phyloP scores from a whole-genome alignment of 1,140 invertebrate genomes.

The Halictus rubicundus region DNA sequence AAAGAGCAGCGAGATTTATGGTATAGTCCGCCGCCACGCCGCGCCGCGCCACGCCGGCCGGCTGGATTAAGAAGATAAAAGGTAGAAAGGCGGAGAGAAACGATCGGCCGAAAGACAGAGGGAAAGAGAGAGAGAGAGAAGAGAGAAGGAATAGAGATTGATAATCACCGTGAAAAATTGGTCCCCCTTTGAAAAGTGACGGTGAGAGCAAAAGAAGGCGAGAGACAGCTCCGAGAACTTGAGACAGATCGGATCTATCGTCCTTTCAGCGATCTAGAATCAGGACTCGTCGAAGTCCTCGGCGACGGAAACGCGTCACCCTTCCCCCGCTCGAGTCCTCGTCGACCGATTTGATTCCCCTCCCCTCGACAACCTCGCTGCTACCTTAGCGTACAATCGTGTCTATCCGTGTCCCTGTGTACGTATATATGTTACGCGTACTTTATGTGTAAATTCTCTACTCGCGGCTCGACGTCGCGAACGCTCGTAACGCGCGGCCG shows the following conservation, averaged over 20 bases:
- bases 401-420: too few species aligned
- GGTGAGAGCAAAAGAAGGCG: too few species aligned
- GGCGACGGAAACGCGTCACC: constrained; percentile 34
- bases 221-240: constrained; percentile 10
- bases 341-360: neutral
- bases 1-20: constrained; percentile 56
- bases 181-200: constrained; percentile 61
- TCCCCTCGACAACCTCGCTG: neutral
- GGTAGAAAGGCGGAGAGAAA: constrained; percentile 14
- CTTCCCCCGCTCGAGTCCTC: too few species aligned
- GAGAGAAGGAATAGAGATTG: constrained; percentile 21
- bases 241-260: neutral
- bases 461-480: constrained; percentile 40
- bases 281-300: neutral
- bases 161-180: constrained; percentile 71
- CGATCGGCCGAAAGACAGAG: constrained; percentile 9
- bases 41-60: constrained; percentile 3
- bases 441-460: constrained; percentile 8
- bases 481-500: constrained; percentile 58
- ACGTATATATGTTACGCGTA: too few species aligned
- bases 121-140: neutral
- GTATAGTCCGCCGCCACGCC: constrained; percentile 15
- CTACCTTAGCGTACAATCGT: neutral
- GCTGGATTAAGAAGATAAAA: constrained; percentile 55
- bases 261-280: neutral